Evolutionary conservation across 2,888 invertebrate species (phyloP), one percentile per base, ranked within the genome.

Genomic region (Thumatha senex): DNA sequence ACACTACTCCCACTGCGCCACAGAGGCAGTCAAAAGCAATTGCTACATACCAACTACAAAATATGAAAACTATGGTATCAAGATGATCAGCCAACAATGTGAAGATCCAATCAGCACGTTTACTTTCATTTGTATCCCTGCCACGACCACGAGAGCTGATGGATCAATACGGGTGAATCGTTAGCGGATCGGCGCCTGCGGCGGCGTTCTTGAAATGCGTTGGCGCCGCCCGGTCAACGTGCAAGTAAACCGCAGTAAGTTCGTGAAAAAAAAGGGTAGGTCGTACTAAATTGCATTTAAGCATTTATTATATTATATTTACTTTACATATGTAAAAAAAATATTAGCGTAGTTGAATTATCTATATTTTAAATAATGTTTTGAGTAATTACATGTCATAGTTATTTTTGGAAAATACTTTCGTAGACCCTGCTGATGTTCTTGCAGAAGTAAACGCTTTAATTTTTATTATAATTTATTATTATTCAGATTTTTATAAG

Each of bases 121-220:
- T 59, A 56, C 55, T 62, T 66, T 67, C 56, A 61, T 61, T 62
- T 5, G 52, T 44, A 46, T 13, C 14, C 13, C 42, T 58, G 10
- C 42, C 50, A 57, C 58, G 57, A 65, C 42, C 53, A n/a, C n/a
- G n/a, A n/a, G 51, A 45, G 1, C 29, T n/a, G 29, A 36, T 12
- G 48, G 49, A 64, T 63, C 51, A 65, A 45, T 45, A 43, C 46
- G 36, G 53, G 53, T 52, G 56, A 56, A 57, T 70, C 63, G 62
- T 58, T 60, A 54, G 54, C 51, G 50, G 57, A 58, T 59, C 69
- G 61, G 69, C 68, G 72, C 73, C 69, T 24, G 18, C 18, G 61
- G 69, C 51, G 67, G 76, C 70, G 39, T 46, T 41, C 56, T 39
- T 56, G 30, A 12, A 56, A 58, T 63, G 61, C 51, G 58, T 59